These are phyloP conservation scores for Furcula furcula DNA, from an alignment of 2,888 invertebrate species.

Conservation along the genomic window DNA sequence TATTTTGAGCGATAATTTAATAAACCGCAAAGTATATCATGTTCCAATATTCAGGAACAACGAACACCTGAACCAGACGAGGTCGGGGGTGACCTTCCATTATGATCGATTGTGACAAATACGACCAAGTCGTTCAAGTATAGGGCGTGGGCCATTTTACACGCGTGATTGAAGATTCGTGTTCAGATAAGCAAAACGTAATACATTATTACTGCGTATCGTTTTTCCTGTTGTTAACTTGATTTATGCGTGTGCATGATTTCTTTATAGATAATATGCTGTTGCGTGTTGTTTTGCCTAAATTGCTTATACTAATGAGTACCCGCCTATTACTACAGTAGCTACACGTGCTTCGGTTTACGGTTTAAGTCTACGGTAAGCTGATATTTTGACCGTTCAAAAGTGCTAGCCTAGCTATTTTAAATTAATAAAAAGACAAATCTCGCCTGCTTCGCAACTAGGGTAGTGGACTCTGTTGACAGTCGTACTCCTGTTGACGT, in stretches of 20 bases:
- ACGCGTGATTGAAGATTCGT: constrained; percentile 46
- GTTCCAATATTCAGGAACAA: constrained; percentile 19
- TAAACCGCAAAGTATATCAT: background rate
- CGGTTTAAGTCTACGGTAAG: too few species aligned
- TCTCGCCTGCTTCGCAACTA: too few species aligned
- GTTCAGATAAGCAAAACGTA: constrained; percentile 61
- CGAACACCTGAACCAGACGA: constrained; percentile 34
- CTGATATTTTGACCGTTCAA: too few species aligned
- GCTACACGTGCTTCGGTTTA: too few species aligned
- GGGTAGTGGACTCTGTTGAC: too few species aligned
- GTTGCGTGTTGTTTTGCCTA: background rate
- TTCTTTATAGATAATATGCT: constrained; percentile 2
- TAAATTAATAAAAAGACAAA: too few species aligned
- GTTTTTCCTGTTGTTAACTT: constrained; percentile 20
- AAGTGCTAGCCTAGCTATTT: too few species aligned
- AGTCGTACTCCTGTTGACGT: too few species aligned
- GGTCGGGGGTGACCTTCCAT: constrained; percentile 45
- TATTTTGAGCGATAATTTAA: background rate
- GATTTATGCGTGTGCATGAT: constrained; percentile 13
- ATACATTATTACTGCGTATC: constrained; percentile 29
- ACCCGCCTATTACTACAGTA: too few species aligned
- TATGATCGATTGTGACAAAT: constrained; percentile 72
- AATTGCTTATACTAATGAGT: too few species aligned
- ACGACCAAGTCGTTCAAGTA: constrained; percentile 27
- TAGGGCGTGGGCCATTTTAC: constrained; percentile 35